phyloP scores from a whole-genome alignment of 92 coral and sea anemone genomes.

The Porites cylindrica region DNA sequence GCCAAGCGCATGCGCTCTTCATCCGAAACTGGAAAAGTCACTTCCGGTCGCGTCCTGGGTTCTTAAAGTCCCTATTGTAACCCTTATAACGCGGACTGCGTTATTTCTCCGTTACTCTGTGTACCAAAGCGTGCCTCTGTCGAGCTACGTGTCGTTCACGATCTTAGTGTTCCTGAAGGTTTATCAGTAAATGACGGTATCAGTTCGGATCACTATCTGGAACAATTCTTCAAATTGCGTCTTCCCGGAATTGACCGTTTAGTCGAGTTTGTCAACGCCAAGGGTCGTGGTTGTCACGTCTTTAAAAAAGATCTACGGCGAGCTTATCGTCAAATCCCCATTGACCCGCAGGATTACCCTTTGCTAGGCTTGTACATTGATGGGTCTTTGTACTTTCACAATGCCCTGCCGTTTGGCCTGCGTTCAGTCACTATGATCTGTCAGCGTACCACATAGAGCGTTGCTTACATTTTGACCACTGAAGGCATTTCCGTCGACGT shows the following conservation, averaged over 20 bases:
- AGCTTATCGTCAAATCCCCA: constrained; percentile 52
- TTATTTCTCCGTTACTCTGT: constrained; percentile 55
- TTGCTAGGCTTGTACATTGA: constrained; percentile 38
- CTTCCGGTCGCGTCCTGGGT: too few species aligned
- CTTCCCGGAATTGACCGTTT: background rate
- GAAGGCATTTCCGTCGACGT: constrained; percentile 52
- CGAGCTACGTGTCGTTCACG: background rate
- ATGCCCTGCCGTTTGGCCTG: constrained; percentile 41
- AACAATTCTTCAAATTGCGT: constrained; percentile 43
- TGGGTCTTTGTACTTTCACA: constrained; percentile 51
- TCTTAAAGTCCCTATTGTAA: background rate
- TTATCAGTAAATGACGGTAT: constrained; percentile 61
- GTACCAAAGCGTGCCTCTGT: constrained; percentile 60
- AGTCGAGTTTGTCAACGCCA: constrained; percentile 41
- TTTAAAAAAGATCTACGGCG: constrained; percentile 48
- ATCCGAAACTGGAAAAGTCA: too few species aligned
- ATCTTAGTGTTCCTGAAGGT: constrained; percentile 49
- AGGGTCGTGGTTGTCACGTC: constrained; percentile 60
- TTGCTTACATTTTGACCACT: constrained; percentile 24
- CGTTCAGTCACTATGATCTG: constrained; percentile 43
- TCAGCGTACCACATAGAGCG: constrained; percentile 45
- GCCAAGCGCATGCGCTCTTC: too few species aligned
- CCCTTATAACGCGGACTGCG: constrained; percentile 55
- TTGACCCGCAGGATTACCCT: constrained; percentile 57
- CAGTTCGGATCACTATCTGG: constrained; percentile 34